These are phyloP conservation scores for Troilus luridus DNA, from an alignment of 2,888 invertebrate species.

Conservation along the genomic window DNA sequence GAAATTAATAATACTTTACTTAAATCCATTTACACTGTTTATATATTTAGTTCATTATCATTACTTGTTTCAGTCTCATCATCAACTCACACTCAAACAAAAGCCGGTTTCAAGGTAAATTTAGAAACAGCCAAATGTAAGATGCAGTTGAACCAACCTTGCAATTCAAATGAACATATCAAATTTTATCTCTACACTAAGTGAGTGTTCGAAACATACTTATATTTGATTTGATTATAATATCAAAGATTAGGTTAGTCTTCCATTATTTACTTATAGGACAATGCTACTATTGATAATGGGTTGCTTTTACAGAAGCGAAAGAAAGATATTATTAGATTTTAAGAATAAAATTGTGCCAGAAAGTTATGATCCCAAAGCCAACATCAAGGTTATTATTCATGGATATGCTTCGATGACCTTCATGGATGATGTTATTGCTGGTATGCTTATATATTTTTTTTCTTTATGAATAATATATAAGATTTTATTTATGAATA, in stretches of 20 bases:
- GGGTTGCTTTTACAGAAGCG: background rate
- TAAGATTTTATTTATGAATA: too few relatives aligned
- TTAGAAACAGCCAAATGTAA: conserved; percentile 66
- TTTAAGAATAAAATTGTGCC: conserved; percentile 57
- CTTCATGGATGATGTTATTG: conserved; percentile 45
- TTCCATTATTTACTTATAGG: background rate
- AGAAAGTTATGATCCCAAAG: conserved; percentile 59
- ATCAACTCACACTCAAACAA: background rate
- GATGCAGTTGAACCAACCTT: conserved; percentile 69
- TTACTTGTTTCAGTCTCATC: background rate
- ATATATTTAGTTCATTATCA: background rate
- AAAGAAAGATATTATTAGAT: conserved; percentile 44
- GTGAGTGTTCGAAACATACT: conserved; percentile 61
- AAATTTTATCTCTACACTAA: conserved; percentile 68
- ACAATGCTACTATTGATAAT: background rate
- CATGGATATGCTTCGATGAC: conserved; percentile 65
- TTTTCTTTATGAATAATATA: too few relatives aligned
- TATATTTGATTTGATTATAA: conserved; percentile 3
- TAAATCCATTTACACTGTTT: background rate
- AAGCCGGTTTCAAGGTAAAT: conserved; percentile 5
- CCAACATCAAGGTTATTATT: conserved; percentile 65
- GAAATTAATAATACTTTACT: background rate
- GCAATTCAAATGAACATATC: conserved; percentile 67
- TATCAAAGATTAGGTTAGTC: background rate
- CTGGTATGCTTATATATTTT: conserved; percentile 8